Percentiles rank a stretch among this genome's conserved stretches.
Conservation (phyloP, 2,888 invertebrate genomes). For the Acanthoscelides obtectus region DNA sequence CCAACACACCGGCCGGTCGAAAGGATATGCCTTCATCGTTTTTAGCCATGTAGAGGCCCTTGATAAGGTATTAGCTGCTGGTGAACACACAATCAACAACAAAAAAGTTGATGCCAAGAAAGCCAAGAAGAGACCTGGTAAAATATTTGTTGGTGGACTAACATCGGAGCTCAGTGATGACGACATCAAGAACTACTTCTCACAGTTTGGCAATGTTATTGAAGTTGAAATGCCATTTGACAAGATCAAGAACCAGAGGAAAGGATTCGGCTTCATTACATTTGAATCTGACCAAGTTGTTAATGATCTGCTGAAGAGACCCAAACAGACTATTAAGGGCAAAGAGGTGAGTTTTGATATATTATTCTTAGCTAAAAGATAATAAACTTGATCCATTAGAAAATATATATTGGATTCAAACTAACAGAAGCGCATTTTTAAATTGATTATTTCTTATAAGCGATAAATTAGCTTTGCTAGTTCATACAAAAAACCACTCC, state of each 20-base stretch:
- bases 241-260: conserved; percentile 93
- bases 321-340: conserved; percentile 88
- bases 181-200: conserved; percentile 89
- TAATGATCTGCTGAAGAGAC: conserved; percentile 84
- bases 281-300: conserved; percentile 95
- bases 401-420: too few relatives aligned
- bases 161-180: conserved; percentile 90
- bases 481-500: too few relatives aligned
- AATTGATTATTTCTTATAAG: too few relatives aligned
- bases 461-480: too few relatives aligned
- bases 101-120: conserved; percentile 96
- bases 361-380: too few relatives aligned
- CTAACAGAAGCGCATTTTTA: too few relatives aligned
- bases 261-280: conserved; percentile 96
- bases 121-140: conserved; percentile 91
- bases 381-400: too few relatives aligned
- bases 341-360: conserved; percentile 71
- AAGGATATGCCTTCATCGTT: conserved; percentile 96
- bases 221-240: conserved; percentile 97
- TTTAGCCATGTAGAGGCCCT: conserved; percentile 85
- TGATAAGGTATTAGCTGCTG: conserved; percentile 84
- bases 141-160: conserved; percentile 94
- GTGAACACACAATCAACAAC: conserved; percentile 89
- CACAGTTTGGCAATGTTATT: conserved; percentile 78
- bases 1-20: conserved; percentile 87